Base-by-base conservation (phyloP, 1,140 invertebrate species). In the Nixonia krombeini region DNA sequence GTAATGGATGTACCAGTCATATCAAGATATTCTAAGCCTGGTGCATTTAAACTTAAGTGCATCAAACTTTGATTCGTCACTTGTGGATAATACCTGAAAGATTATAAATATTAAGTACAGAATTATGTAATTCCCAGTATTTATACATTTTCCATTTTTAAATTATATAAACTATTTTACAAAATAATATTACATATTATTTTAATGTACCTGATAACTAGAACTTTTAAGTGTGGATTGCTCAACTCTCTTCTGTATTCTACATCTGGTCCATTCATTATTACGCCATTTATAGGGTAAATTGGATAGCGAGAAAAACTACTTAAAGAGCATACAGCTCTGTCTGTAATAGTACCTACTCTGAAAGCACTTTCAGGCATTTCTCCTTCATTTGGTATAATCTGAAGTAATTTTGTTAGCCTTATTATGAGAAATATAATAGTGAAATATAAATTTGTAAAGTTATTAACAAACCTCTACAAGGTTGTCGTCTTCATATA, bases 41-140 rank as follows among this genome's bases (percentile, higher is more conserved):
- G 88, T 0, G 89, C 88, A 21, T 88, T 88, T 4, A 85, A 83
- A 0, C 86, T 85, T 46, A 91, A 78, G 71, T 91, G 89, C 10
- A 83, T 65, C 7, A 92, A 69, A 58, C 88, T 89, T n/a, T 85
- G 78, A 72, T 92, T 87, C 1, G 91, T 91, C 1, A 92, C 87
- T 47, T 81, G 82, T 4, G 85, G 79, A 76, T 89, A 92, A 41
- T 90, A 89, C 31, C 88, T 87, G 26, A 87, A 81, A 86, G 80
- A 52, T 2, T 16, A 6, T n/a, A n/a, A n/a, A n/a, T n/a, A n/a
- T 29, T 45, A 2, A 23, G 10, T n/a, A 1, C 18, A 4, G 86
- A 59, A 45, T 8, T 17, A 42, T 37, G 45, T 49, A 23, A 37
- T 33, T 49, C 10, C 17, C 21, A 21, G 18, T 8, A 5, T 31